These are phyloP conservation scores for Phthorimaea operculella DNA, from an alignment of 1,140 invertebrate species.

Conservation along the genomic window DNA sequence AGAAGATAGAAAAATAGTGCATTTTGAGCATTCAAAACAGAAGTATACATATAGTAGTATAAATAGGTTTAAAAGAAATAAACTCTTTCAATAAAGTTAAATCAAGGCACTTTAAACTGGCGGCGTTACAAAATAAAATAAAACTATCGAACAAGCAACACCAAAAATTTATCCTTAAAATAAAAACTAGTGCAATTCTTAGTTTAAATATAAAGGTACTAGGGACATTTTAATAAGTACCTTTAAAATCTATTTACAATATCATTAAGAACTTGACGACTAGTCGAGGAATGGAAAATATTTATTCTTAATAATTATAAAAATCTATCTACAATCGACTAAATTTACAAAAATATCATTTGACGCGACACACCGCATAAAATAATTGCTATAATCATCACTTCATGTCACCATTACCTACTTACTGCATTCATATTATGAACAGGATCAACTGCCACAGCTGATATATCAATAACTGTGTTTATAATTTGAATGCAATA, in stretches of 20 bases:
- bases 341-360: slow-evolving; percentile 31
- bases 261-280: slow-evolving; percentile 20
- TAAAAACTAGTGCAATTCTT: not conserved
- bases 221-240: not conserved
- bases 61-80: no score
- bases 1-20: no score
- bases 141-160: no score
- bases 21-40: no score
- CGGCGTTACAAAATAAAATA: no score
- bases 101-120: not conserved
- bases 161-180: not conserved
- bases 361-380: slow-evolving; percentile 10
- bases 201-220: not conserved
- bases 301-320: slow-evolving; percentile 19
- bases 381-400: slow-evolving; percentile 17
- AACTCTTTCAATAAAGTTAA: no score
- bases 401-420: slow-evolving; percentile 13
- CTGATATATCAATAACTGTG: no score
- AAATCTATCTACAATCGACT: slow-evolving; percentile 16
- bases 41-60: no score
- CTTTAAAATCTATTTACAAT: slow-evolving; percentile 1
- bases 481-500: no score
- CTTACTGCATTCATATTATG: not conserved
- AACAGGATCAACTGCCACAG: no score
- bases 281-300: slow-evolving; percentile 26